phyloP scores from a whole-genome alignment of 2,888 invertebrate genomes.

The Pharmacophagus antenor region DNA sequence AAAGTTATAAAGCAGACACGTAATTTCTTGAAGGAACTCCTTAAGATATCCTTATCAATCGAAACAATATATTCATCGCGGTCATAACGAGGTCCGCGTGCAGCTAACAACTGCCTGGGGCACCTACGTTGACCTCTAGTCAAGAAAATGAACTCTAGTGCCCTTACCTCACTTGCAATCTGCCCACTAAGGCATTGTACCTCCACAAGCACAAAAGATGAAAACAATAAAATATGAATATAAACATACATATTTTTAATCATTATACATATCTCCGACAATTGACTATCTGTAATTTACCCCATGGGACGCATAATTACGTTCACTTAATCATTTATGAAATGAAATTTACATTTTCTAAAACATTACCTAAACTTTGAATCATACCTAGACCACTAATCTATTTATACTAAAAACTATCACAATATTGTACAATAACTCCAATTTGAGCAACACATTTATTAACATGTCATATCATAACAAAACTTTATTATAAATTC shows the following conservation, averaged over 20 bases:
- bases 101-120: constrained; percentile 33
- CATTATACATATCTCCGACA: neutral
- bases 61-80: constrained; percentile 22
- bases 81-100: constrained; percentile 34
- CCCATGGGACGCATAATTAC: neutral
- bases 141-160: constrained; percentile 49
- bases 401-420: no score
- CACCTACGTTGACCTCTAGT: constrained; percentile 34
- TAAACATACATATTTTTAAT: neutral
- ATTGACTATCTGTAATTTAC: neutral
- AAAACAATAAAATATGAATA: neutral
- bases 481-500: no score
- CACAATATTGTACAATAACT: no score
- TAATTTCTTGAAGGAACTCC: neutral
- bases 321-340: no score
- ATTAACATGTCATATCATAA: no score
- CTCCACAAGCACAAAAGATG: constrained; percentile 30
- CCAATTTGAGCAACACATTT: no score
- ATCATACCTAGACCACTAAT: no score
- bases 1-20: no score
- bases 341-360: no score
- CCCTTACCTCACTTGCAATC: constrained; percentile 48
- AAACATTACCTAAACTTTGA: no score
- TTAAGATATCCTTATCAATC: constrained; percentile 14
- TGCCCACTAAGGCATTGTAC: constrained; percentile 40